Base-by-base conservation (phyloP, 2,888 invertebrate species). In the Melanargia galathea region DNA sequence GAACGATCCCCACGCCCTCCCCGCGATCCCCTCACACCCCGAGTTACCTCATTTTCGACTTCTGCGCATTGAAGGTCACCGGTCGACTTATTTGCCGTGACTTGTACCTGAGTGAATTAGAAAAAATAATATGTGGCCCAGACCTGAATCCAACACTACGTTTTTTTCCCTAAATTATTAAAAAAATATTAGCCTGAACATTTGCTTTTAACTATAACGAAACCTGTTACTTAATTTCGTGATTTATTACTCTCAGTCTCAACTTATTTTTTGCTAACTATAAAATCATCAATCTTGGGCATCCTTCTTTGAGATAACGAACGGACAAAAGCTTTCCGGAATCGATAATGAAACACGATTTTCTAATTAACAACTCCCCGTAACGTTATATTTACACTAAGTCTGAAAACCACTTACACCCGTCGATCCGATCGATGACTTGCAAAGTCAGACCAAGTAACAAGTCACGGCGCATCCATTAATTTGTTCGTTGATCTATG, bases 401-500 rank as follows among this genome's bases (percentile, higher is more conserved):
- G 52, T 64, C 49, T 54, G 48, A 40, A 55, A 65, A 60, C 49
- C 64, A 66, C 63, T 64, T 63, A 64, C 54, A 60, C 62, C 57
- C 57, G 52, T 67, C 57, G 59, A 67, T 67, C 60, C 61, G 46
- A 56, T 71, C 61, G 46, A 56, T 71, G 71, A 71, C 70, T 71
- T 58, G 67, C 70, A 54, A 62, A 65, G 56, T 70, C 64, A 65
- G 46, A 56, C 38, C 65, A 70, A 73, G 63, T 67, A 58, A 72
- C 76, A 65, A 76, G 73, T 76, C 77, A 79, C 68, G 74, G 69
- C 80, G 73, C 75, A 76, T 86, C 83, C 83, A 83, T 77, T 77
- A 71, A 70, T 81, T 63, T 66, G 61, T 65, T 79, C 74, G 66
- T 77, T 76, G 69, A 75, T 81, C 74, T 75, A 73, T 71, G 73